phyloP scores from a whole-genome alignment of 2,797 vertebrate genomes.

The Molothrus ater region DNA sequence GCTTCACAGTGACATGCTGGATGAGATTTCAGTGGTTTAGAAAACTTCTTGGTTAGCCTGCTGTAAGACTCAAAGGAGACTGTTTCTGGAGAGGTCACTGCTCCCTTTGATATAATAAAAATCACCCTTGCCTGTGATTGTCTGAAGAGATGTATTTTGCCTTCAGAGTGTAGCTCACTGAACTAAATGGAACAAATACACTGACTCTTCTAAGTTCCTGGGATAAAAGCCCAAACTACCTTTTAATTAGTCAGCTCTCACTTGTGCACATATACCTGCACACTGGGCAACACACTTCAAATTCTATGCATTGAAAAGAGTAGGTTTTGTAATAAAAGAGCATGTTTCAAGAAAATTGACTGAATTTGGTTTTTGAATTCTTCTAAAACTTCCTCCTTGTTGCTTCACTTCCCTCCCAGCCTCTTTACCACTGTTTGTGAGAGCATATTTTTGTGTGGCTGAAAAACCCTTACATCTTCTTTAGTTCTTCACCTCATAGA shows the following conservation, averaged over 20 bases:
- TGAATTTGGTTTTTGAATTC: neutral
- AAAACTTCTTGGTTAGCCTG: neutral
- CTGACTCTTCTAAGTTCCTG: neutral
- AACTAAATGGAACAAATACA: neutral
- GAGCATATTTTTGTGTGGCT: neutral
- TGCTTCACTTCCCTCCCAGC: neutral
- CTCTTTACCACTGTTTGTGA: neutral
- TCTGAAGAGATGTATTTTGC: constrained; percentile 9
- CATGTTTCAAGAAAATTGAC: neutral
- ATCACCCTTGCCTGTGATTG: neutral
- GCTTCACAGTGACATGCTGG: neutral
- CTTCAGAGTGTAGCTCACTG: neutral
- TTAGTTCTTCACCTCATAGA: neutral
- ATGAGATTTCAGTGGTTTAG: neutral
- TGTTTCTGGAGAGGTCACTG: neutral
- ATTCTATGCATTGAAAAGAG: neutral
- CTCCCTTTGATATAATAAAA: neutral
- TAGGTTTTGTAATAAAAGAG: neutral
- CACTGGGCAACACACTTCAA: neutral
- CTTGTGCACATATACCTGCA: neutral
- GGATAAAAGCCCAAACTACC: neutral
- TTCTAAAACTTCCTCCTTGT: neutral
- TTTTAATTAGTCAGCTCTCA: neutral
- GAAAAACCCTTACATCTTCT: neutral
- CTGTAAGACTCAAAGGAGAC: neutral